Evolutionary conservation across 2,113 vertebrate species (phyloP).

Genomic region (Pavo muticus): DNA sequence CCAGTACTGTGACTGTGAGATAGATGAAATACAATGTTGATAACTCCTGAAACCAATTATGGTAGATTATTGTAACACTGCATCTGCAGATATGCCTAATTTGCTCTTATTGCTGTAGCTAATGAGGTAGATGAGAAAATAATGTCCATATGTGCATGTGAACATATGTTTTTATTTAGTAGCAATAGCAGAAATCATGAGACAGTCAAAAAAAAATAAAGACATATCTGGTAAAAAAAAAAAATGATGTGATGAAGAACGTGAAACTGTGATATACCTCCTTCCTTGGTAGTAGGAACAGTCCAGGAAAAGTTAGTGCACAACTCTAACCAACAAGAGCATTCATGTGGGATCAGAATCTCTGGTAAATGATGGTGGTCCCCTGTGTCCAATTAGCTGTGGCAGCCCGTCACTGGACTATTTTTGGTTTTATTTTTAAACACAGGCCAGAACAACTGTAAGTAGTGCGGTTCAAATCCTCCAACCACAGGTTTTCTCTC

Average conservation of each 20-base stretch:
- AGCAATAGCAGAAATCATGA: constrained; percentile 16
- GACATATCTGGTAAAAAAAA: neutral
- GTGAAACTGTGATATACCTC: neutral
- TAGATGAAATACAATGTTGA: constrained; percentile 22
- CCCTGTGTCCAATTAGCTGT: neutral
- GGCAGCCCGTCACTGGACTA: neutral
- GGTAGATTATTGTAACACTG: constrained; percentile 61
- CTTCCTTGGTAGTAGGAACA: neutral
- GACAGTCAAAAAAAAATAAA: constrained; percentile 9
- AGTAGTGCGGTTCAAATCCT: neutral
- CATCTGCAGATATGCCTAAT: constrained; percentile 72
- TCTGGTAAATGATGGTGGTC: neutral
- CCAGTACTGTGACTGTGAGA: constrained; percentile 31
- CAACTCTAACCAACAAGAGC: neutral
- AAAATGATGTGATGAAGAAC: neutral
- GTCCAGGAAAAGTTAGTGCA: neutral
- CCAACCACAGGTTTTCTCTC: neutral
- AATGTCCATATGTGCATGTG: neutral
- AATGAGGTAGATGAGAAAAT: constrained; percentile 55
- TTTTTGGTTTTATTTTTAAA: neutral
- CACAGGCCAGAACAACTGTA: neutral
- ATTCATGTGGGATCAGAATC: neutral
- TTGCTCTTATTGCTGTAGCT: constrained; percentile 67
- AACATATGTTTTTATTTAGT: constrained; percentile 4
- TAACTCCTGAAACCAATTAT: constrained; percentile 70